Evolutionary conservation across 2,113 vertebrate genomes (phyloP), one percentile per base, ranked within the genome.

Genomic region (Chloropsis hardwickii): DNA sequence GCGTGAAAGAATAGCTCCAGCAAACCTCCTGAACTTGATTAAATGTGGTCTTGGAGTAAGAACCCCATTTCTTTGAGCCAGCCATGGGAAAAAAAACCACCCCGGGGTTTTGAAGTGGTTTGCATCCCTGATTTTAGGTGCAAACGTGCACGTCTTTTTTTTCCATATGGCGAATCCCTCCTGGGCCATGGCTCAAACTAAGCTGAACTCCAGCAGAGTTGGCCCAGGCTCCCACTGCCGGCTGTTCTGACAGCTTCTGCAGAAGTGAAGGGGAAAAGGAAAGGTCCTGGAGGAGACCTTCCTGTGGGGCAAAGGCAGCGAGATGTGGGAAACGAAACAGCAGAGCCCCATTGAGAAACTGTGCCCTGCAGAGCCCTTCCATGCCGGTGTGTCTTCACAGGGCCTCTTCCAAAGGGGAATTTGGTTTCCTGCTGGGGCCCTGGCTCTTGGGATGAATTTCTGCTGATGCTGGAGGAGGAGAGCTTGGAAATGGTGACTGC

Each of bases 311-410:
- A 88, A 54, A 84, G 92, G 88, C 56, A 78, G 47, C 0, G 11
- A 45, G 72, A 11, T 54, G 58, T 27, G 72, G 42, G 69, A 81
- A 92, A 14, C 31, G 31, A 37, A 67, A 16, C 11, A n/a, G 77
- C 81, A 45, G 44, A 69, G 44, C 40, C 47, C 33, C 3, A 3
- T 33, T 81, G 73, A 56, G 57, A 89, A 84, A 56, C 6, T 22
- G 40, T 1, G 42, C 48, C 1, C 2, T 23, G 51, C 42, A 39
- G 72, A 62, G 35, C 54, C 54, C 29, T 83, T 69, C 40, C 10
- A 1, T 12, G 31, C 28, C 1, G 2, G 11, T 16, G 6, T 37
- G 65, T 29, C 54, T 51, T 14, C 3, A 16, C 1, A 1, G 57
- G 71, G 81, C 70, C 42, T 45, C 39, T 66, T 51, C 56, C 45